A percentile compares a stretch with the other conserved stretches of the same genome.
These are phyloP conservation scores for Australoheros scitulus DNA, from an alignment of 2,113 vertebrate genomes.

Conservation along the genomic window DNA sequence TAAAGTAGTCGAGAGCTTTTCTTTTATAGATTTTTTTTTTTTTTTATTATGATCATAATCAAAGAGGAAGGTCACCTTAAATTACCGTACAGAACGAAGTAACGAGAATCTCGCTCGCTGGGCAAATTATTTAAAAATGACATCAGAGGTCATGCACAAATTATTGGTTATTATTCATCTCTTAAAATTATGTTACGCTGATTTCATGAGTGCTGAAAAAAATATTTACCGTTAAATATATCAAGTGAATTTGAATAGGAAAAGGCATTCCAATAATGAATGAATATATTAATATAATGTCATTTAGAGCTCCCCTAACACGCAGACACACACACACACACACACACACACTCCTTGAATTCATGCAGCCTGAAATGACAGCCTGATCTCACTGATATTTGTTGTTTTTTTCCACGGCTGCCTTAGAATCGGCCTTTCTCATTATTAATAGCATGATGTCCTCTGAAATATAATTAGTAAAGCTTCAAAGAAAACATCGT, in stretches of 20 bases:
- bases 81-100: not conserved
- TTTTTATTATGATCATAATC: not conserved
- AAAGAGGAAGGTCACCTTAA: constrained; percentile 28
- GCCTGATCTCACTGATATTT: constrained; percentile 45
- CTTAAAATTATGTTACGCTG: constrained; percentile 1
- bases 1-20: constrained; percentile 23
- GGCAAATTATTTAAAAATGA: not conserved
- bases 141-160: not conserved
- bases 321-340: constrained; percentile 2
- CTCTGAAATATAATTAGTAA: constrained; percentile 38
- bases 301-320: constrained; percentile 9
- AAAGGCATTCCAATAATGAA: constrained; percentile 12
- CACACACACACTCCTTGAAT: not conserved
- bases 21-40: constrained; percentile 4
- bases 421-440: constrained; percentile 20
- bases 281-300: not conserved
- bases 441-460: constrained; percentile 17
- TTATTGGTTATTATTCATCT: not conserved
- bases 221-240: constrained; percentile 6
- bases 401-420: constrained; percentile 25
- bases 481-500: constrained; percentile 6
- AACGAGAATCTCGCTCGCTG: not conserved
- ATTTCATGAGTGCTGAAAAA: constrained; percentile 1
- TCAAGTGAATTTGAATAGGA: not conserved
- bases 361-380: constrained; percentile 39